Evolutionary conservation across 2,888 invertebrate species (phyloP).

Genomic region (Tachina fera): DNA sequence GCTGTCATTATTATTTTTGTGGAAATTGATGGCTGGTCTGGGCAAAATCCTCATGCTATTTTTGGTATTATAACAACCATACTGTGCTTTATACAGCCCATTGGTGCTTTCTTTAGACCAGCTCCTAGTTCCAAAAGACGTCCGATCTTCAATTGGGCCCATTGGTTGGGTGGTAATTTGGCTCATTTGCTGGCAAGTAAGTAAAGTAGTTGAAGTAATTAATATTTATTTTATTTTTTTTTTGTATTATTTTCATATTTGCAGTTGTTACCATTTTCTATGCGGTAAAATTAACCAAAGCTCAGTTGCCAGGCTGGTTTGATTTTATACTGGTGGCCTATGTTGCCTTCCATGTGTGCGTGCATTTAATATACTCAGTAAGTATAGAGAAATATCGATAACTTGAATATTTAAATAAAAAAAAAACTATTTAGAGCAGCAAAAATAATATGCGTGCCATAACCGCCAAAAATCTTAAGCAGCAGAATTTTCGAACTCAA

Average conservation of each 20-base stretch:
- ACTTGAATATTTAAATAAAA: not conserved
- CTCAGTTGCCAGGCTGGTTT: conserved; percentile 93
- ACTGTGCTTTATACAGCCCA: conserved; percentile 93
- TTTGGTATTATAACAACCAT: conserved; percentile 90
- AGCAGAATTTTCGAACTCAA: no score
- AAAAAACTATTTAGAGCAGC: conserved; percentile 22
- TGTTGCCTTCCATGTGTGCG: conserved; percentile 93
- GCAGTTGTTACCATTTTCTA: conserved; percentile 97
- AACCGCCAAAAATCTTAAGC: no score
- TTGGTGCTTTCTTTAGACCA: conserved; percentile 93
- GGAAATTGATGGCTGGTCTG: conserved; percentile 90
- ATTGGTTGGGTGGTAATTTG: conserved; percentile 94
- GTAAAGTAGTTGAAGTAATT: conserved; percentile 78
- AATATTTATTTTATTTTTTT: not conserved
- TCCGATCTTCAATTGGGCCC: conserved; percentile 94
- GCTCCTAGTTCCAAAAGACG: conserved; percentile 91
- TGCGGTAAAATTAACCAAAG: conserved; percentile 92
- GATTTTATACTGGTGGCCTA: conserved; percentile 95
- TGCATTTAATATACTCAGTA: conserved; percentile 94
- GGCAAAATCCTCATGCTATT: conserved; percentile 92
- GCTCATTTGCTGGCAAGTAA: conserved; percentile 94
- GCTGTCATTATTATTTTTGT: conserved; percentile 93
- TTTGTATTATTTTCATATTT: conserved; percentile 73
- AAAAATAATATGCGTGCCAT: not conserved
- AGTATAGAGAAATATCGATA: conserved; percentile 72